Evolutionary conservation across 1,140 invertebrate species (phyloP), one percentile per base, ranked within the genome.

Genomic region (Aphelenchoides fujianensis): DNA sequence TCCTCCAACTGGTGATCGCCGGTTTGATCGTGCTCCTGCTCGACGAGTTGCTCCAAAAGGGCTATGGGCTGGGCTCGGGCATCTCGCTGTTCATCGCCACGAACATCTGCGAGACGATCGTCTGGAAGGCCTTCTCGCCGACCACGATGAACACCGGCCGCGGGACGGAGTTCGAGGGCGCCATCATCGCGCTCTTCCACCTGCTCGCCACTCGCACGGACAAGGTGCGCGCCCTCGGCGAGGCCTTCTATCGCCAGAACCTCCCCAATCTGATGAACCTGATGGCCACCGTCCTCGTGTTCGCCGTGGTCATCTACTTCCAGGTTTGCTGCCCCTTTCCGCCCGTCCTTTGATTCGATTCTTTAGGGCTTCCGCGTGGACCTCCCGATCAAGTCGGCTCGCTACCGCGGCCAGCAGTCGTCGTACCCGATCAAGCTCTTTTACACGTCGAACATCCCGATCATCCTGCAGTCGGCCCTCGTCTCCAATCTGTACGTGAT

Each of bases 251-350:
- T 88, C 89, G 97, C 70, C 95, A 97, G 85, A 99, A 99, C 87
- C 89, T 99, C 80, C 97, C 97, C 68, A 99, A 99, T 86, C 87
- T 99, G 77, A 98, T 98, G 94, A 99, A 98, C 86, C 88, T 99
- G 19, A 86, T 98, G 77, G 95, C 97, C 30, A 99, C 97, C 2
- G 90, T 99, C 59, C 88, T 98, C 71, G 95, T 99, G 52, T 99
- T 99, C 88, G 97, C 93, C 66, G 94, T 99, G 79, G 97, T 99
- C 53, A 98, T 99, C 88, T 99, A 99, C 89, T 98, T 99, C 92
- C 95, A 97, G 89, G 77, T 84, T 48, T 54, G 41, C 31, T 54
- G 9, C 27, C 19, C 2, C 1, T 1, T n/a, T 16, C 1, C 36
- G 53, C 7, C 30, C 48, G 27, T 9, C 12, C 23, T 19, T 1